A percentile compares a stretch with the other conserved stretches of the same genome.
These are phyloP conservation scores for Polydrusus cervinus DNA, from an alignment of 2,888 invertebrate species.

Conservation along the genomic window DNA sequence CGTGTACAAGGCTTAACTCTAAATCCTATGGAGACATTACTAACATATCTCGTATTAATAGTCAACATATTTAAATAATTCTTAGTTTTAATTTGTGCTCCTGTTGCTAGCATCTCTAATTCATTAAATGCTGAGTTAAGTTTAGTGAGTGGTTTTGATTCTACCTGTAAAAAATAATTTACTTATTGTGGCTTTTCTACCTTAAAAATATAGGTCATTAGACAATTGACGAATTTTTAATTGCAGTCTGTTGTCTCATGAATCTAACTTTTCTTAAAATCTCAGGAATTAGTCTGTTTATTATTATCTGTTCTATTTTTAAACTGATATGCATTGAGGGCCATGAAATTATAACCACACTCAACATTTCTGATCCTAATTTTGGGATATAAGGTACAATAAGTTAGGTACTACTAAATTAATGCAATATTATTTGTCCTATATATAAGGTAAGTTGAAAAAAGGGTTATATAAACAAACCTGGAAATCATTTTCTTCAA, in stretches of 20 bases:
- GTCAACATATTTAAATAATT: constrained; percentile 70
- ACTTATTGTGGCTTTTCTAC: background rate
- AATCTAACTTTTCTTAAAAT: background rate
- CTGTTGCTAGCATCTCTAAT: constrained; percentile 77
- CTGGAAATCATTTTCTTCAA: constrained; percentile 32
- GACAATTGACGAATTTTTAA: too few relatives aligned
- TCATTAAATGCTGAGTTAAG: constrained; percentile 73
- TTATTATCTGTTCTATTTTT: constrained; percentile 22
- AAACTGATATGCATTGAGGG: background rate
- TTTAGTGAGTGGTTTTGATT: constrained; percentile 35
- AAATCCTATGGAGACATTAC: constrained; percentile 78
- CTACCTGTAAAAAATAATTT: constrained; percentile 29
- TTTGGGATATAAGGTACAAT: too few relatives aligned
- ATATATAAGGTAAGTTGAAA: too few relatives aligned
- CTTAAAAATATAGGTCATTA: background rate
- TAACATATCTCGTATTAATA: constrained; percentile 76
- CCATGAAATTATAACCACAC: background rate
- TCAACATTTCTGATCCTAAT: too few relatives aligned
- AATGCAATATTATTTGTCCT: too few relatives aligned
- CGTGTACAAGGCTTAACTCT: constrained; percentile 73
- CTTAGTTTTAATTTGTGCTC: constrained; percentile 72
- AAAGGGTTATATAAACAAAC: constrained; percentile 27
- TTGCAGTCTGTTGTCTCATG: too few relatives aligned
- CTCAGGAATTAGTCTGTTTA: background rate
- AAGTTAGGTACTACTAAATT: too few relatives aligned